phyloP scores from a whole-genome alignment of 2,797 vertebrate species.

The Nasua narica region DNA sequence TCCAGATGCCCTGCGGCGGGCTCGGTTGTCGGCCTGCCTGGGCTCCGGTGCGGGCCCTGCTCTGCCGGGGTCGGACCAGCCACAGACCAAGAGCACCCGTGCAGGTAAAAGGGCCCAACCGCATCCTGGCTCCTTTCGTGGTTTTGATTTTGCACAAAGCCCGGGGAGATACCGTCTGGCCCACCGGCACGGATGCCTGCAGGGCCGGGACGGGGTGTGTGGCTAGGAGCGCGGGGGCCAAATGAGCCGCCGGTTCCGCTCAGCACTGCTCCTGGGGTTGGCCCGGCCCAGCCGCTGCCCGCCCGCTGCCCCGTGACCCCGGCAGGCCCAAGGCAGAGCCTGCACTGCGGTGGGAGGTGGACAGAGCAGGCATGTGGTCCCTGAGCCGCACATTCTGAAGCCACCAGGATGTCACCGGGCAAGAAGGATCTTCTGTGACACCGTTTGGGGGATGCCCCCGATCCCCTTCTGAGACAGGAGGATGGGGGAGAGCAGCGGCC shows the following conservation, averaged over 20 bases:
- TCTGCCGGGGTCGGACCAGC: not conserved
- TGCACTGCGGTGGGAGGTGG: not conserved
- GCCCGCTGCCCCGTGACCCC: not conserved
- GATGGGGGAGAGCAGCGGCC: not conserved
- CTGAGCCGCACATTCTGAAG: not conserved
- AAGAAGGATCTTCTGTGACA: not conserved
- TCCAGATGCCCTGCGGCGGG: not conserved
- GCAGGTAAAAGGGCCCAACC: fast-evolving
- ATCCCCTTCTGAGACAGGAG: not conserved
- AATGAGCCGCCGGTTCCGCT: not conserved
- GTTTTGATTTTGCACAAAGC: not conserved
- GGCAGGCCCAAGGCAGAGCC: not conserved
- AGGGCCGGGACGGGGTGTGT: not conserved
- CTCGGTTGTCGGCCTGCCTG: not conserved
- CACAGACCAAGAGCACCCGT: not conserved
- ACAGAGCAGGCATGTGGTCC: not conserved
- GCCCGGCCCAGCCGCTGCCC: too few species aligned
- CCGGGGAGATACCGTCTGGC: not conserved
- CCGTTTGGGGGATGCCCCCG: not conserved
- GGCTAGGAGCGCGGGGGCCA: not conserved
- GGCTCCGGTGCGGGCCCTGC: not conserved
- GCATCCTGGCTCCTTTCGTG: fast-evolving
- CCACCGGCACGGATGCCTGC: not conserved
- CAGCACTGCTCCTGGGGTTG: fast-evolving
- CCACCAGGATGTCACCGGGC: not conserved